Evolutionary conservation across 2,888 invertebrate species (phyloP).

Genomic region (Leucozona laternaria): DNA sequence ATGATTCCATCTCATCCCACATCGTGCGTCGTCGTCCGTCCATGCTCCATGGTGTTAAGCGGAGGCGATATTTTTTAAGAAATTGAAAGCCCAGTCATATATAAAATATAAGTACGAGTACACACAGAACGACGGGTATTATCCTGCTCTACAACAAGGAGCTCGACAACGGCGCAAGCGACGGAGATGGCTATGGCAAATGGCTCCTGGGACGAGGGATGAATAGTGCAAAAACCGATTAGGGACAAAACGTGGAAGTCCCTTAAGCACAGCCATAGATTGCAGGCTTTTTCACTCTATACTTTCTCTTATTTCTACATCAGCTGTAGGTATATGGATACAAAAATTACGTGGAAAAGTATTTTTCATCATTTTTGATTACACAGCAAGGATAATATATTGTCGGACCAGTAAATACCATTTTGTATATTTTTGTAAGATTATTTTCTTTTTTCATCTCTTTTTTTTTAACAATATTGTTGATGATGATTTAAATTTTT

Average conservation of each 20-base stretch:
- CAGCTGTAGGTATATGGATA: constrained; percentile 53
- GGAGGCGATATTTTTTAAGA: constrained; percentile 63
- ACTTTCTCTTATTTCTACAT: constrained; percentile 16
- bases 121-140: constrained; percentile 27
- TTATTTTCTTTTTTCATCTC: background rate
- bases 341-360: constrained; percentile 69
- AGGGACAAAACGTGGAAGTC: constrained; percentile 53
- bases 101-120: constrained; percentile 27
- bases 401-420: constrained; percentile 52
- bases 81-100: constrained; percentile 57
- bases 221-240: constrained; percentile 70
- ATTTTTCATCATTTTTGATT: constrained; percentile 75
- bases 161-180: background rate
- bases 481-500: constrained; percentile 54
- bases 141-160: constrained; percentile 30
- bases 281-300: constrained; percentile 44
- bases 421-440: constrained; percentile 50
- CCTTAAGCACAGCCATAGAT: constrained; percentile 57
- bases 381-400: constrained; percentile 69
- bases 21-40: no score
- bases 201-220: constrained; percentile 52
- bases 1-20: constrained; percentile 40
- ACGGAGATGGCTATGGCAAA: background rate
- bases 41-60: constrained; percentile 30
- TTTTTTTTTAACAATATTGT: constrained; percentile 20